Percentiles rank a stretch among this genome's conserved stretches.
phyloP scores from a whole-genome alignment of 2,888 invertebrate species.

The Athalia circularis region DNA sequence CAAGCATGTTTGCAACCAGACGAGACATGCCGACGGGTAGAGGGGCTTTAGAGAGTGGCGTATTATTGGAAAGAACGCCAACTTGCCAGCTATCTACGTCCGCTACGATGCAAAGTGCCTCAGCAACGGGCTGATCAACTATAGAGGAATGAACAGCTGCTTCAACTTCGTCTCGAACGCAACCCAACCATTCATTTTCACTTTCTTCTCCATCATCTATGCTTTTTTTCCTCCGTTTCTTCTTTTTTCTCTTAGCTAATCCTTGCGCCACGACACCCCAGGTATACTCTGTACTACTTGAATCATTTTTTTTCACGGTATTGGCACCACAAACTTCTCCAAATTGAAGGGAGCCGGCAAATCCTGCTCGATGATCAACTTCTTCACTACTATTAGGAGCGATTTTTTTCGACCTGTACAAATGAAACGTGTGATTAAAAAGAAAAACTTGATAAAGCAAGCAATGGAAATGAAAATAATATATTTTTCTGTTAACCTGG shows the following conservation, averaged over 20 bases:
- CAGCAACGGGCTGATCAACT: slow-evolving; percentile 83
- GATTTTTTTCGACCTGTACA: slow-evolving; percentile 62
- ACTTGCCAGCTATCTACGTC: slow-evolving; percentile 87
- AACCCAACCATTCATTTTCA: slow-evolving; percentile 63
- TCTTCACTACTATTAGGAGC: slow-evolving; percentile 49
- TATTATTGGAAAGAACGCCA: slow-evolving; percentile 67
- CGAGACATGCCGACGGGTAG: slow-evolving; percentile 85
- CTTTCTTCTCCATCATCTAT: slow-evolving; percentile 11
- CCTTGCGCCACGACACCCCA: slow-evolving; percentile 83
- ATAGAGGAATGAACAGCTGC: slow-evolving; percentile 67
- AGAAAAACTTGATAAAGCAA: neutral
- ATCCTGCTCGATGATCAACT: slow-evolving; percentile 61
- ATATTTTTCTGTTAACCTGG: slow-evolving; percentile 71
- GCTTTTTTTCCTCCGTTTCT: slow-evolving; percentile 55
- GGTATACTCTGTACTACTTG: slow-evolving; percentile 60
- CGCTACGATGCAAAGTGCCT: slow-evolving; percentile 89
- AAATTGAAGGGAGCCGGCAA: slow-evolving; percentile 64
- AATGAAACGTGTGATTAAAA: slow-evolving; percentile 31
- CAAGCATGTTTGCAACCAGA: slow-evolving; percentile 88
- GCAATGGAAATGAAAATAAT: too few relatives aligned
- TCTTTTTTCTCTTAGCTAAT: slow-evolving; percentile 63
- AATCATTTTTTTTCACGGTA: slow-evolving; percentile 43
- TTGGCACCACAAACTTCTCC: slow-evolving; percentile 50
- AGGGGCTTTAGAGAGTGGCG: slow-evolving; percentile 67
- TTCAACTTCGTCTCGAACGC: slow-evolving; percentile 66